These are phyloP conservation scores for Herminia tarsipennalis DNA, from an alignment of 2,888 invertebrate genomes.

Conservation along the genomic window DNA sequence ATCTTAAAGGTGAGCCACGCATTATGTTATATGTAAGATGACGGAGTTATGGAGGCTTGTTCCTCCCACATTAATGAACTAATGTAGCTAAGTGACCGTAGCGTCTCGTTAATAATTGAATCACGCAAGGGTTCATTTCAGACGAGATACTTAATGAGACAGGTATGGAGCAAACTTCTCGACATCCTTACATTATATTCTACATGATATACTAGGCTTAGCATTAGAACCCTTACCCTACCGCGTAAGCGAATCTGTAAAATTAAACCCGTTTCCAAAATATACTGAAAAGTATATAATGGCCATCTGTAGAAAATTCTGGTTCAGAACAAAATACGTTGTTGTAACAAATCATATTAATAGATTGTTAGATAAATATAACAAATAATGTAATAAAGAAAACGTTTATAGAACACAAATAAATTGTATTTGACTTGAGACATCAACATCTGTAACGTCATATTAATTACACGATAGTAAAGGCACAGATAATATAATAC, in stretches of 20 bases:
- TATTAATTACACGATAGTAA: too few relatives aligned
- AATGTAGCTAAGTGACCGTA: constrained; percentile 59
- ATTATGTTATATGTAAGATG: constrained; percentile 37
- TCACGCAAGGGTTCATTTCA: constrained; percentile 54
- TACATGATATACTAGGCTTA: constrained; percentile 27
- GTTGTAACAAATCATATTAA: too few relatives aligned
- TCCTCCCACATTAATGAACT: constrained; percentile 48
- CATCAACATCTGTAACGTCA: too few relatives aligned
- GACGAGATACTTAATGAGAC: constrained; percentile 48
- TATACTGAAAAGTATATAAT: too few relatives aligned
- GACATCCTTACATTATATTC: constrained; percentile 36
- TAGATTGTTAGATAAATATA: too few relatives aligned
- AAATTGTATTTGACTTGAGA: too few relatives aligned
- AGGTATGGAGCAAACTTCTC: constrained; percentile 49
- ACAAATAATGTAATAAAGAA: too few relatives aligned
- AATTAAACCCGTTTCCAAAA: too few relatives aligned
- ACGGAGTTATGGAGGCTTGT: constrained; percentile 17
- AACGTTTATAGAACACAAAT: too few relatives aligned
- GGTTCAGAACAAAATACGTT: too few relatives aligned
- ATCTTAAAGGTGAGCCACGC: constrained; percentile 25
- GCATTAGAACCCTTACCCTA: constrained; percentile 8
- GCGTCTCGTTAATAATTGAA: constrained; percentile 57
- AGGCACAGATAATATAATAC: too few relatives aligned
- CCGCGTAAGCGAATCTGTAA: background rate
- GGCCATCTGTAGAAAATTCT: too few relatives aligned